phyloP scores from a whole-genome alignment of 2,797 vertebrate genomes.

The Microctenopoma lineatum region DNA sequence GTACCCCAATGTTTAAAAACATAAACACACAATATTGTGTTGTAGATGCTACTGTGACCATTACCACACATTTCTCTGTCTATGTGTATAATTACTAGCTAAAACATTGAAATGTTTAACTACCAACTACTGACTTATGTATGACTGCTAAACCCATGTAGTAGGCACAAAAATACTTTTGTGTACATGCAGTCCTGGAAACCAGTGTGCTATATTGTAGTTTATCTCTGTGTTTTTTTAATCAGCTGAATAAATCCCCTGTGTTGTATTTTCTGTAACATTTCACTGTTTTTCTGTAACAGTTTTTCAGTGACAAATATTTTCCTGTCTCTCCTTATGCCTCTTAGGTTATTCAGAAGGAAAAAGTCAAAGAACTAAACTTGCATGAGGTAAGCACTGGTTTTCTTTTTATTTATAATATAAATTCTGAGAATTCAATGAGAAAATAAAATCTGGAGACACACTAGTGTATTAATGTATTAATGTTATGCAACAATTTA shows the following conservation, averaged over 20 bases:
- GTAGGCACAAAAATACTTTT: neutral
- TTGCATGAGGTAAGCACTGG: constrained; percentile 93
- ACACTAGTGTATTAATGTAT: too few species aligned
- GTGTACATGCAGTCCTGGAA: too few species aligned
- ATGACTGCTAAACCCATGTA: constrained; percentile 8
- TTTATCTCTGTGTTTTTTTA: neutral
- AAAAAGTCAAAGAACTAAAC: constrained; percentile 99
- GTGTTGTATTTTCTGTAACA: neutral
- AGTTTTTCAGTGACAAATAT: constrained; percentile 20
- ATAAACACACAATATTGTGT: neutral
- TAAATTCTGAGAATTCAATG: constrained; percentile 1
- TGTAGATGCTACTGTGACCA: neutral
- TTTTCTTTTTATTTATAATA: constrained; percentile 12
- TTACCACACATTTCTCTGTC: neutral
- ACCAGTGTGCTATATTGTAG: too few species aligned
- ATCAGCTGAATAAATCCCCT: neutral
- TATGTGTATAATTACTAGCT: neutral
- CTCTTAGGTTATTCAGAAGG: constrained; percentile 97
- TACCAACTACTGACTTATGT: constrained; percentile 10
- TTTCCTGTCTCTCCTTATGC: constrained; percentile 51
- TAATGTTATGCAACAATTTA: too few species aligned
- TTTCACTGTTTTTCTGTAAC: neutral
- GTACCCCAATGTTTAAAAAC: constrained; percentile 11
- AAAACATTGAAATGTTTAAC: neutral
- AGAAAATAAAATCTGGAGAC: neutral